phyloP scores from a whole-genome alignment of 2,888 invertebrate genomes.

The Caenorhabditis japonica region DNA sequence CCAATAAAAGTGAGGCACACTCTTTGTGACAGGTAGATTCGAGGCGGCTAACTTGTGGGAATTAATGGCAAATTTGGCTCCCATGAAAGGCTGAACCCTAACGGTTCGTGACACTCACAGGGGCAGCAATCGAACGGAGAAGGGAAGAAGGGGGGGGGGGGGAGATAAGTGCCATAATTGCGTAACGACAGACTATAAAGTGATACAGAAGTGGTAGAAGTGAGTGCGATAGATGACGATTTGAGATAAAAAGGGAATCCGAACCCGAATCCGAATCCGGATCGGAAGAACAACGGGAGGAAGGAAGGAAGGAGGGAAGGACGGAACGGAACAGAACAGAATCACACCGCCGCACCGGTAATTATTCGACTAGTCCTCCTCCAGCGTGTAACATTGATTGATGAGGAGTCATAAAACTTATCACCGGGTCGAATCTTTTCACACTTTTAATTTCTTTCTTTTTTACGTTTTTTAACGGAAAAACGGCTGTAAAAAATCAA shows the following conservation, averaged over 20 bases:
- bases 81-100: conserved; percentile 31
- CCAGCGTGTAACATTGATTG: conserved; percentile 55
- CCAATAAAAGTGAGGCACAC: conserved; percentile 46
- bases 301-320: conserved; percentile 30
- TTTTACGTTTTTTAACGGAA: conserved; percentile 26
- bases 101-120: conserved; percentile 36
- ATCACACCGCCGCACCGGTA: conserved; percentile 34
- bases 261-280: conserved; percentile 32
- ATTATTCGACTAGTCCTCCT: conserved; percentile 21
- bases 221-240: conserved; percentile 34
- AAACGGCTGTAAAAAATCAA: neutral
- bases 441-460: conserved; percentile 32
- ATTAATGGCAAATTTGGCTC: neutral
- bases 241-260: conserved; percentile 42
- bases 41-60: neutral
- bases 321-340: conserved; percentile 22
- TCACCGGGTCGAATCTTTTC: conserved; percentile 31
- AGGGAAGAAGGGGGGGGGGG: neutral
- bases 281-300: no score
- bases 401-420: conserved; percentile 45
- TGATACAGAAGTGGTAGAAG: conserved; percentile 30
- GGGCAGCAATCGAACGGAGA: conserved; percentile 8
- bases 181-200: conserved; percentile 54
- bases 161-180: conserved; percentile 50
- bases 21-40: conserved; percentile 19